These are phyloP conservation scores for Muscicapa striata DNA, from an alignment of 2,797 vertebrate genomes.

Conservation along the genomic window DNA sequence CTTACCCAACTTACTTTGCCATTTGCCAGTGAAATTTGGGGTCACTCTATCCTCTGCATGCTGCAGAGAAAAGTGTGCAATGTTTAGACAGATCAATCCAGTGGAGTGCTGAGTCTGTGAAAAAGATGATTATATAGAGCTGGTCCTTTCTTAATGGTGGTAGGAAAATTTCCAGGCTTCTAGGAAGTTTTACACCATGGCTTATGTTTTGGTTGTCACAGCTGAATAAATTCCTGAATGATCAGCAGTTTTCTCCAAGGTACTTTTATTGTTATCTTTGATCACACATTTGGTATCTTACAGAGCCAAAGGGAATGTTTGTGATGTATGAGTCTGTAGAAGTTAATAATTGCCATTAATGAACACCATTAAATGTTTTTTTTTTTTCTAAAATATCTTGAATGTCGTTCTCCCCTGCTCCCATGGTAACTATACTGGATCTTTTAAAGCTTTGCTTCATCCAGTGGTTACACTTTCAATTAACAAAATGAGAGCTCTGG, in stretches of 20 bases:
- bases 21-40: neutral
- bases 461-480: neutral
- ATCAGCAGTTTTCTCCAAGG: neutral
- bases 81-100: neutral
- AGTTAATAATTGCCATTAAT: neutral
- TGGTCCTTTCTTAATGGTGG: fast-evolving
- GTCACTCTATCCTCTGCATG: neutral
- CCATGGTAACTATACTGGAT: neutral
- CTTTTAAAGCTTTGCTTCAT: slow-evolving; percentile 17
- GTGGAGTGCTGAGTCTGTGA: neutral
- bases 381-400: neutral
- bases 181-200: neutral
- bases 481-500: neutral
- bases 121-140: neutral
- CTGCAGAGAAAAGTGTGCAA: neutral
- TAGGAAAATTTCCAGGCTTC: neutral
- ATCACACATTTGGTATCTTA: neutral
- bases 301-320: neutral
- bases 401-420: neutral
- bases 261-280: neutral
- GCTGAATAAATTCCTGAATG: neutral
- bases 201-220: neutral
- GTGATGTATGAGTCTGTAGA: neutral
- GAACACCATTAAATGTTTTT: neutral
- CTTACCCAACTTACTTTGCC: neutral